A percentile compares a stretch with the other conserved stretches of the same genome.
phyloP scores from a whole-genome alignment of 2,113 vertebrate genomes.

The Oryzias woworae region DNA sequence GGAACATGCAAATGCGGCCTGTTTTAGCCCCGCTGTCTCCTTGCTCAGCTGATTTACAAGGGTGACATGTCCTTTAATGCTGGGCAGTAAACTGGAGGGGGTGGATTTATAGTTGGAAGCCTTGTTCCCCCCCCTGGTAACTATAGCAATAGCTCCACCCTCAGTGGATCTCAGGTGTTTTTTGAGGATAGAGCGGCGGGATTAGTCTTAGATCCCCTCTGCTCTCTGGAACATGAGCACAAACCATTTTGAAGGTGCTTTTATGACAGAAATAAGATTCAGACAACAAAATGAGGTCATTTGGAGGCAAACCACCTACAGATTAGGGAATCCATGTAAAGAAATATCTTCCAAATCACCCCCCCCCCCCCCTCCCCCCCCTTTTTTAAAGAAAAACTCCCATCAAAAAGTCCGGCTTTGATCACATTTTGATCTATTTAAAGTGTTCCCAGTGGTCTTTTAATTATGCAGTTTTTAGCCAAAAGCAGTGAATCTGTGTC shows the following conservation, averaged over 20 bases:
- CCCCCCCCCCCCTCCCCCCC: background rate
- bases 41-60: slow-evolving; percentile 65
- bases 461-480: no score
- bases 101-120: slow-evolving; percentile 62
- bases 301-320: slow-evolving; percentile 6
- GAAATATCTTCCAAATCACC: slow-evolving; percentile 7
- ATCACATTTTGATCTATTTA: no score
- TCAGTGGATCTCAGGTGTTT: slow-evolving; percentile 35
- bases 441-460: no score
- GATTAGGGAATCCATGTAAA: background rate
- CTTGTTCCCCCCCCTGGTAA: slow-evolving; percentile 47
- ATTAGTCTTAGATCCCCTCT: background rate
- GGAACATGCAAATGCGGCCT: slow-evolving; percentile 66
- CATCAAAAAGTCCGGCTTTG: no score
- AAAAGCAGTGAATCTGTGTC: no score
- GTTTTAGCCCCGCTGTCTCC: slow-evolving; percentile 65
- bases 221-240: no score
- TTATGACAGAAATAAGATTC: no score
- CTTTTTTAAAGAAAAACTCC: no score
- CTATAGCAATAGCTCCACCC: slow-evolving; percentile 33
- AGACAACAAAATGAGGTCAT: background rate
- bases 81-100: slow-evolving; percentile 64
- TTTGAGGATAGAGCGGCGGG: slow-evolving; percentile 18
- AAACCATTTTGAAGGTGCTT: no score
- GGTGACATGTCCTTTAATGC: slow-evolving; percentile 72